A percentile compares a stretch with the other conserved stretches of the same genome.
These are phyloP conservation scores for Sylvilagus bachmani DNA, from an alignment of 2,113 vertebrate genomes.

Conservation along the genomic window DNA sequence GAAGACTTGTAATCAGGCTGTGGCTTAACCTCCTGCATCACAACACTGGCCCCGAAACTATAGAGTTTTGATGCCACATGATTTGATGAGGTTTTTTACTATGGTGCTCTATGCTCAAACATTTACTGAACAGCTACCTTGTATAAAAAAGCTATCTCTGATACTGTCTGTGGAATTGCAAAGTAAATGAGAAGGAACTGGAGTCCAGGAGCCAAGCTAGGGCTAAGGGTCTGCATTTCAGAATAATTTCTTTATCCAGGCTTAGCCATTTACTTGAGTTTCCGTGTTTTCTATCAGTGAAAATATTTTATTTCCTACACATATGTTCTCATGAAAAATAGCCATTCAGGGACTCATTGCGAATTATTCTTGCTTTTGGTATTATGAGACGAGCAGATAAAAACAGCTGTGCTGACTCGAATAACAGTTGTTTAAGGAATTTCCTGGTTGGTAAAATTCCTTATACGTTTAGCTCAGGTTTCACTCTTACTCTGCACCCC, in stretches of 20 bases:
- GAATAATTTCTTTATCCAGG: background rate
- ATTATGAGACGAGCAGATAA: background rate
- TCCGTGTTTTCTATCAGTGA: background rate
- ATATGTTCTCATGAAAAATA: background rate
- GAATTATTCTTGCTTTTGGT: background rate
- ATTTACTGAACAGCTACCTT: background rate
- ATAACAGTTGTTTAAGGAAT: background rate
- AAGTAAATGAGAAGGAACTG: background rate
- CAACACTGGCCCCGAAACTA: too few relatives aligned
- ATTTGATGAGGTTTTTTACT: background rate
- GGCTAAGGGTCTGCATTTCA: background rate
- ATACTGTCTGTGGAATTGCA: background rate
- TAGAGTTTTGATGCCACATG: background rate
- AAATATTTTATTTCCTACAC: conserved; percentile 15
- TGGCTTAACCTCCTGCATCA: too few relatives aligned
- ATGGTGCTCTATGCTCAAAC: background rate
- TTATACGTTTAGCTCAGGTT: background rate
- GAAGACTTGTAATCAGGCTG: too few relatives aligned
- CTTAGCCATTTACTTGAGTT: background rate
- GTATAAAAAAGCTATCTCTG: background rate
- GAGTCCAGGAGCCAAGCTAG: background rate
- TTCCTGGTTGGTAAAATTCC: conserved; percentile 1
- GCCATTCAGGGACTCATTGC: background rate
- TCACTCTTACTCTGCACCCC: background rate
- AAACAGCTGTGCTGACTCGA: background rate